These are phyloP conservation scores for Pelosia muscerda DNA, from an alignment of 2,888 invertebrate species.

Conservation along the genomic window DNA sequence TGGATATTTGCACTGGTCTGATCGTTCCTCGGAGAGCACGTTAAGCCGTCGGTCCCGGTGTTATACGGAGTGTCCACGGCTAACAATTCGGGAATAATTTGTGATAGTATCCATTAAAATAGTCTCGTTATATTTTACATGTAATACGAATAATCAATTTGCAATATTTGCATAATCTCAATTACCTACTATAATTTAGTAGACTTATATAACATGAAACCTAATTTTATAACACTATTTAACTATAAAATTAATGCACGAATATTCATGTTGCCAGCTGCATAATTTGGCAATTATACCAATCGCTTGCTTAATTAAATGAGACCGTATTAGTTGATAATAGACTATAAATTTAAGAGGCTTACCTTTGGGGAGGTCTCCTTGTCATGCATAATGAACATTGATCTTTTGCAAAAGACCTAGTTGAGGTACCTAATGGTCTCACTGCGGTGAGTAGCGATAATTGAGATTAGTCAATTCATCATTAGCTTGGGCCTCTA, in stretches of 20 bases:
- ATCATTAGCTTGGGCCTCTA: too few species aligned
- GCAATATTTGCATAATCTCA: too few species aligned
- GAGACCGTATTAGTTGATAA: slow-evolving; percentile 6
- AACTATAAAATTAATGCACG: not conserved
- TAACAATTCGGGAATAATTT: too few species aligned
- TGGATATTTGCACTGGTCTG: too few species aligned
- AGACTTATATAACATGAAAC: not conserved
- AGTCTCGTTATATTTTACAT: too few species aligned
- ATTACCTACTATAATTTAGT: too few species aligned
- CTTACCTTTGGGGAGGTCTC: not conserved
- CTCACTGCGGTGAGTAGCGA: not conserved
- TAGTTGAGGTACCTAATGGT: slow-evolving; percentile 14
- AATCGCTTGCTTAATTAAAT: not conserved
- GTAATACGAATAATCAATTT: too few species aligned
- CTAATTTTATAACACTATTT: not conserved
- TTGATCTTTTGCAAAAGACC: slow-evolving; percentile 18
- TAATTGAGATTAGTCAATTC: not conserved
- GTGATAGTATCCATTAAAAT: too few species aligned
- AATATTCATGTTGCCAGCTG: not conserved
- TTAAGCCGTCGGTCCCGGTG: too few species aligned
- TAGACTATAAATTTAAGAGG: slow-evolving; percentile 8
- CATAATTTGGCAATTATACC: slow-evolving; percentile 5
- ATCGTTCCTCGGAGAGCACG: too few species aligned
- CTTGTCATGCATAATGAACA: slow-evolving; percentile 10
- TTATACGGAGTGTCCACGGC: too few species aligned